Evolutionary conservation across 2,888 invertebrate species (phyloP).

Genomic region (Anarsia innoxiella): DNA sequence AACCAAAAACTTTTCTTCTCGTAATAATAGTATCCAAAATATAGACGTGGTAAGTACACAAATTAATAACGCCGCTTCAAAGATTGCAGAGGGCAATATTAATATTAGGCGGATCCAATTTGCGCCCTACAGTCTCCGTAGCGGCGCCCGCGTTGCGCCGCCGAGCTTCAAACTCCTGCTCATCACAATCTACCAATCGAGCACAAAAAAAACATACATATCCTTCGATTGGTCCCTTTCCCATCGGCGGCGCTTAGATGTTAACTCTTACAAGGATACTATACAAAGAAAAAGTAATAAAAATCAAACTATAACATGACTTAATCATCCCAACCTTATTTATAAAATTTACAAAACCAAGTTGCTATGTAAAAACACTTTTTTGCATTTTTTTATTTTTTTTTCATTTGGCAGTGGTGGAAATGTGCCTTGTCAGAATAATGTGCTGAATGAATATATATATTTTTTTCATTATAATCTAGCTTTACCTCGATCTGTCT

Average conservation of each 20-base stretch:
- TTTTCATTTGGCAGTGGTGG: constrained; percentile 71
- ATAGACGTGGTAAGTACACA: constrained; percentile 64
- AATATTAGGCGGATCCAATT: constrained; percentile 72
- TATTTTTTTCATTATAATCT: too few species aligned
- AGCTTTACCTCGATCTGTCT: constrained; percentile 48
- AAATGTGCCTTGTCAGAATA: constrained; percentile 74
- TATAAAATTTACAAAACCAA: constrained; percentile 64
- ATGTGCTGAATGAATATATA: constrained; percentile 53
- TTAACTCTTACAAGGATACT: constrained; percentile 58
- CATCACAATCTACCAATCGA: constrained; percentile 21
- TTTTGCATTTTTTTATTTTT: constrained; percentile 49
- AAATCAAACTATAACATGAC: constrained; percentile 71
- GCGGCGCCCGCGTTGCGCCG: constrained; percentile 40
- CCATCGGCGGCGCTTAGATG: constrained; percentile 45
- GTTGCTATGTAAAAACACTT: constrained; percentile 44
- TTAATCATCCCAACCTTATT: constrained; percentile 66
- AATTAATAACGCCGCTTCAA: constrained; percentile 54
- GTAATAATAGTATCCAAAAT: constrained; percentile 64
- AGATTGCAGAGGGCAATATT: constrained; percentile 66
- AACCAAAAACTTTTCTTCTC: constrained; percentile 65
- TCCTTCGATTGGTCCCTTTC: constrained; percentile 24
- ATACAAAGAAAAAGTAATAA: constrained; percentile 62
- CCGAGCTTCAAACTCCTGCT: constrained; percentile 3
- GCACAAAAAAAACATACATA: constrained; percentile 25
- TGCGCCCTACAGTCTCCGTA: constrained; percentile 66